phyloP scores from a whole-genome alignment of 2,797 vertebrate species.

The Darevskia mixta region DNA sequence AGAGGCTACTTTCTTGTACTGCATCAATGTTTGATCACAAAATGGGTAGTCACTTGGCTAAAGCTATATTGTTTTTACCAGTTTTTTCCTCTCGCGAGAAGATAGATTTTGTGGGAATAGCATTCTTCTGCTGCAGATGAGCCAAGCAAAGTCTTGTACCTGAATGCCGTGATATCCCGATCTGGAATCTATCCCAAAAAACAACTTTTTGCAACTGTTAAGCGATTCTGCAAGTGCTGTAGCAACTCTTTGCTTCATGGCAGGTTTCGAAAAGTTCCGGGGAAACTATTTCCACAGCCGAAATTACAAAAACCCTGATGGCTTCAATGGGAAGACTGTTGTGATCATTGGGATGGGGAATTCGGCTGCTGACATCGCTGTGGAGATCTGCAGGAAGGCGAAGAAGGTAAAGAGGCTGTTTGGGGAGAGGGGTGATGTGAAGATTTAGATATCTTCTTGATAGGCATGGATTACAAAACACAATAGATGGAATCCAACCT shows the following conservation, averaged over 20 bases:
- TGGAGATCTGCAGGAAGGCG: conserved; percentile 83
- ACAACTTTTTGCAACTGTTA: conserved; percentile 2
- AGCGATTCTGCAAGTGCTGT: background rate
- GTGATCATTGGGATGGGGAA: conserved; percentile 85
- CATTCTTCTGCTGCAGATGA: background rate
- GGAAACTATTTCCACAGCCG: conserved; percentile 83
- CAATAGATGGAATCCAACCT: background rate
- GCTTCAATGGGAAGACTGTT: conserved; percentile 80
- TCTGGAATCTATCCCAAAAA: background rate
- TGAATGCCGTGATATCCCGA: background rate
- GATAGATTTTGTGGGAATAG: background rate
- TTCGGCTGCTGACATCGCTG: conserved; percentile 84
- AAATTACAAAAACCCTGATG: conserved; percentile 81
- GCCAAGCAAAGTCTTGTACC: background rate
- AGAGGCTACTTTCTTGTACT: background rate
- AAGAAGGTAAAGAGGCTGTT: conserved; percentile 75
- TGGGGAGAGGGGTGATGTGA: background rate
- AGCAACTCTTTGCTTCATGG: background rate
- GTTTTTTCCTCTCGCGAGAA: background rate
- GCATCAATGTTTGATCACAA: too few species aligned
- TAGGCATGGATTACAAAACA: background rate
- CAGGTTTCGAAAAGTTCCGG: conserved; percentile 82
- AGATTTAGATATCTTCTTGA: background rate
- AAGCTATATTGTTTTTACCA: background rate
- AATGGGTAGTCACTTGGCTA: too few species aligned